These are phyloP conservation scores for Drosophila ercepeae DNA, from an alignment of 1,140 invertebrate genomes.

Conservation along the genomic window DNA sequence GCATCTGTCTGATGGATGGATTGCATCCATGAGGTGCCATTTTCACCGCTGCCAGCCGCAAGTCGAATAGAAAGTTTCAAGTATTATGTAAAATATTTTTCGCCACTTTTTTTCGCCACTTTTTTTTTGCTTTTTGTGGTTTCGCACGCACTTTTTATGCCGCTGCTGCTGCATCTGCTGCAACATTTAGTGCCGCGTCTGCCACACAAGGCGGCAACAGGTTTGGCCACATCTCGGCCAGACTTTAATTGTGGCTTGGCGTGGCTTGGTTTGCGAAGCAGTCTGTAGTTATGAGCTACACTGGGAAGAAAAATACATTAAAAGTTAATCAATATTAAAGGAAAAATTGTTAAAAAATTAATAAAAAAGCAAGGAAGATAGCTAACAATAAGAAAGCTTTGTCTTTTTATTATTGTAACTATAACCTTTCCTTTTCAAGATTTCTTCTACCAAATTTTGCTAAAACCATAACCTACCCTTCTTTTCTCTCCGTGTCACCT, in stretches of 20 bases:
- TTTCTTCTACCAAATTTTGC: too few species aligned
- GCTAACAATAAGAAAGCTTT: too few species aligned
- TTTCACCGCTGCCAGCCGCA: slow-evolving; percentile 36
- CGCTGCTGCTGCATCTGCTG: slow-evolving; percentile 43
- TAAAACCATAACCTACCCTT: too few species aligned
- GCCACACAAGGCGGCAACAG: slow-evolving; percentile 50
- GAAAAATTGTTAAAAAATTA: not conserved
- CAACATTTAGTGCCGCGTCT: slow-evolving; percentile 46
- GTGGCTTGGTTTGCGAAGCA: slow-evolving; percentile 7
- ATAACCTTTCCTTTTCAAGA: too few species aligned
- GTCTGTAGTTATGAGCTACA: slow-evolving; percentile 26
- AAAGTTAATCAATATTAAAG: not conserved
- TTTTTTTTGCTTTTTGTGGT: not conserved
- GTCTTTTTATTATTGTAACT: too few species aligned
- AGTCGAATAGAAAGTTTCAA: slow-evolving; percentile 68
- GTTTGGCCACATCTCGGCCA: slow-evolving; percentile 52
- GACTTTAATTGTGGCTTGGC: slow-evolving; percentile 58
- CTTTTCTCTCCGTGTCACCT: slow-evolving; percentile 4
- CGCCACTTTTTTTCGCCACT: slow-evolving; percentile 21
- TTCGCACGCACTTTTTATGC: slow-evolving; percentile 41
- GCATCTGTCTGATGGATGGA: slow-evolving; percentile 31
- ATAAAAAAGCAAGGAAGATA: too few species aligned
- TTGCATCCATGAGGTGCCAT: slow-evolving; percentile 26
- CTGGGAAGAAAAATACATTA: not conserved
- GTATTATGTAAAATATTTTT: slow-evolving; percentile 66